A percentile compares a stretch with the other conserved stretches of the same genome.
Evolutionary conservation across 2,797 vertebrate genomes (phyloP).

Genomic region (Mormyrops attenuatus): DNA sequence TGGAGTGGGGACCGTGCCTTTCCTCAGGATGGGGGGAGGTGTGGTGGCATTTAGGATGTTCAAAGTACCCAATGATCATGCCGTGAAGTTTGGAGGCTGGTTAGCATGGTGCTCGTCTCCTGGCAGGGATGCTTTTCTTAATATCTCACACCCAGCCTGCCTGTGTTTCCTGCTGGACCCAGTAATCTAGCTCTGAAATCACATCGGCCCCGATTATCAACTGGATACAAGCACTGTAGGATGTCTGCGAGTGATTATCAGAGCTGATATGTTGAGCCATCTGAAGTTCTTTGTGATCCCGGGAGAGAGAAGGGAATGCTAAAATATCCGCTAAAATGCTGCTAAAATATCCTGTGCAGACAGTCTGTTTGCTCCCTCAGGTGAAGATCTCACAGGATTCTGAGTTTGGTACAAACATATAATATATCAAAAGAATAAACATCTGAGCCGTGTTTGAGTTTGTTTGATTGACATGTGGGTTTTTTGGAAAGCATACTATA

Average conservation of each 20-base stretch:
- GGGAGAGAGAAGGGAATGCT: neutral
- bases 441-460: neutral
- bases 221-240: neutral
- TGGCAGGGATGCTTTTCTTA: neutral
- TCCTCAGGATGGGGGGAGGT: too few relatives aligned
- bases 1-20: too few relatives aligned
- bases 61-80: neutral
- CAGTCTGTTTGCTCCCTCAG: neutral
- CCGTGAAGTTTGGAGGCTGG: neutral
- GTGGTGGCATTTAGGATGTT: neutral
- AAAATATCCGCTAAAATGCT: neutral
- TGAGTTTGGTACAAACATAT: neutral
- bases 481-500: neutral
- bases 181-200: neutral
- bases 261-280: neutral
- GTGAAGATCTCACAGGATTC: neutral
- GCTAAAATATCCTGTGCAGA: neutral
- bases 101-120: neutral
- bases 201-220: neutral
- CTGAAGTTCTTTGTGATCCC: neutral
- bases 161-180: neutral
- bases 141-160: neutral
- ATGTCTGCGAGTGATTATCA: neutral
- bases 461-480: neutral
- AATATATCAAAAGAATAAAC: neutral